Conservation (phyloP, 2,888 invertebrate genomes). For the Bembecia ichneumoniformis region DNA sequence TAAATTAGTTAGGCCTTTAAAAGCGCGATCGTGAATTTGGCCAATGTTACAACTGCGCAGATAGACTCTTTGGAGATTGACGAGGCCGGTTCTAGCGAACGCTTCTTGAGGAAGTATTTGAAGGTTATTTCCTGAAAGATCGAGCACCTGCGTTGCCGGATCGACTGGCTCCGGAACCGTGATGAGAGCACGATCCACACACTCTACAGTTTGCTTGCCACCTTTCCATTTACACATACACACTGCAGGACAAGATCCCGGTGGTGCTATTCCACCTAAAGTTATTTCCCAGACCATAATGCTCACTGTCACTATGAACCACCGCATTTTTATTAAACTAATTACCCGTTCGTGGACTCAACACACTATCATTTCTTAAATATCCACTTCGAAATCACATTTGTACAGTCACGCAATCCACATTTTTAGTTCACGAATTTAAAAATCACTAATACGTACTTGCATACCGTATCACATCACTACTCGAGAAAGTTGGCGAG, state of each 20-base stretch:
- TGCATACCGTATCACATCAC: conserved; percentile 69
- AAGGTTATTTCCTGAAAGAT: conserved; percentile 89
- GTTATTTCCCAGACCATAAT: conserved; percentile 57
- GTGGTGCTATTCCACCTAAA: conserved; percentile 58
- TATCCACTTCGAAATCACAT: conserved; percentile 6
- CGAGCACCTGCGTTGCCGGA: conserved; percentile 91
- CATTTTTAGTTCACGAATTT: conserved; percentile 11
- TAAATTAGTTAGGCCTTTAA: conserved; percentile 88
- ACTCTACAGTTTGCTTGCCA: conserved; percentile 94
- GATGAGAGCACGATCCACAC: conserved; percentile 85
- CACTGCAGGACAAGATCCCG: conserved; percentile 79
- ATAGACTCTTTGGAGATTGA: conserved; percentile 90
- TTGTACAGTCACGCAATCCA: conserved; percentile 27
- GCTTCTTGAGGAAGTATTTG: conserved; percentile 86
- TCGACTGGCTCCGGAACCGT: conserved; percentile 89
- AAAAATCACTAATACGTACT: conserved; percentile 28
- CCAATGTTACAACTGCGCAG: conserved; percentile 87
- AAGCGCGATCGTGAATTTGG: conserved; percentile 87
- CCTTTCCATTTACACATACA: conserved; percentile 96
- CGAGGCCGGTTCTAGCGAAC: conserved; percentile 83
- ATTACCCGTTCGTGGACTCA: conserved; percentile 18
- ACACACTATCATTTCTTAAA: conserved; percentile 44
- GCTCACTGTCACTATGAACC: conserved; percentile 59
- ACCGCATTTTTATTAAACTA: conserved; percentile 58
- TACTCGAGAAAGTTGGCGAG: conserved; percentile 67